Percentiles rank a stretch among this genome's conserved stretches.
phyloP scores from a whole-genome alignment of 2,888 invertebrate species.

The Stegana nigrithorax region DNA sequence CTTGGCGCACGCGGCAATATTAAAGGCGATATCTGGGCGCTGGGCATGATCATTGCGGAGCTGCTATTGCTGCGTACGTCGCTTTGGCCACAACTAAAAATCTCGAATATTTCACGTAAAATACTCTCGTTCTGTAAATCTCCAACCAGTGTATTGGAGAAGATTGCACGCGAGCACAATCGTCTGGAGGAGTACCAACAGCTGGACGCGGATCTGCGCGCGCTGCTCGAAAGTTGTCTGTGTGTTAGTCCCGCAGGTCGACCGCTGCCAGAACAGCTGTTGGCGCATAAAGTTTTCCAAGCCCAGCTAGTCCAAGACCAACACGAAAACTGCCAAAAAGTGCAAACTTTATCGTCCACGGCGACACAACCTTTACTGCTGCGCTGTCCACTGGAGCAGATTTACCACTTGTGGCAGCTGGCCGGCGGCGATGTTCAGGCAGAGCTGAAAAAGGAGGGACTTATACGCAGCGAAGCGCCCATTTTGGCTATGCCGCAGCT shows the following conservation, averaged over 20 bases:
- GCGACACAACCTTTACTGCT: constrained; percentile 63
- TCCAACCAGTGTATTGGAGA: constrained; percentile 72
- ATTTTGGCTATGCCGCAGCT: constrained; percentile 85
- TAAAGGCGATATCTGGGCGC: constrained; percentile 92
- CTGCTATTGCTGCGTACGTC: constrained; percentile 76
- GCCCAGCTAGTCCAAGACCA: constrained; percentile 59
- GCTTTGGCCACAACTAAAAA: constrained; percentile 80
- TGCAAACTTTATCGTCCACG: not conserved
- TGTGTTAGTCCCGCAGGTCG: constrained; percentile 75
- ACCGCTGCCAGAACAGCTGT: constrained; percentile 73
- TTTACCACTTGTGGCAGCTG: constrained; percentile 95
- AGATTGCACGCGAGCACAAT: constrained; percentile 84
- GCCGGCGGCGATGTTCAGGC: constrained; percentile 94
- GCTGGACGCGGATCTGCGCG: constrained; percentile 57
- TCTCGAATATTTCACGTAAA: constrained; percentile 79
- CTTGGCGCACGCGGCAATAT: constrained; percentile 75
- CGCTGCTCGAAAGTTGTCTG: constrained; percentile 79
- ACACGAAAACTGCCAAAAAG: constrained; percentile 19
- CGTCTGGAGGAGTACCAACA: constrained; percentile 66
- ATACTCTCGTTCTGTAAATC: constrained; percentile 73
- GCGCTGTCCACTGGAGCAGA: constrained; percentile 77
- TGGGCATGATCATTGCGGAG: constrained; percentile 91
- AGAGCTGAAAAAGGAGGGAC: constrained; percentile 89
- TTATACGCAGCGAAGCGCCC: constrained; percentile 87
- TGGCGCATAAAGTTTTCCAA: constrained; percentile 72